Evolutionary conservation across 64 coral and sea anemone species (phyloP), one percentile per base, ranked within the genome.

Genomic region (Montipora capricornis): DNA sequence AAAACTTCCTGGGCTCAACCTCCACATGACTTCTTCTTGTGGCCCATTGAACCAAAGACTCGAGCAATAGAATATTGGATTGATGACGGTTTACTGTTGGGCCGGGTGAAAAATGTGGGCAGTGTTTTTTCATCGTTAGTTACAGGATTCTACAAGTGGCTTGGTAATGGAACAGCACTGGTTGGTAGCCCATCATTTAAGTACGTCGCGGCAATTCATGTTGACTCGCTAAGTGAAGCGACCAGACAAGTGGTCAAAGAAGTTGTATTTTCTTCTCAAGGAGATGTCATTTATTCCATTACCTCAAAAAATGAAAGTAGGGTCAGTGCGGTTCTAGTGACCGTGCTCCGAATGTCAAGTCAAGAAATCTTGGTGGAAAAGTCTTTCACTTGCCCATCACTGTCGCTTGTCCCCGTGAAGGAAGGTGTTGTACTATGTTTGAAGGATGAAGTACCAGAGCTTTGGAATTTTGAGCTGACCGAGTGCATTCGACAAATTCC

Each of bases 261-360:
- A 37, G 14, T 83, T 64, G 24, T 67, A 7, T 45, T 83, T 67
- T 83, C 81, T 19, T 4, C 6, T 19, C 44, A 67, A 6, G 81
- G 26, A 26, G 26, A 66, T 83, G 8, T 57, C 14, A 46, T 83
- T 47, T 82, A 82, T 64, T 61, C 80, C 4, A 82, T 82, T 44
- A 46, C 4, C 15, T 66, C 2, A 37, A 37, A 37, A 66, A 10
- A 17, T 37, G 52, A 55, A 55, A 55, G 10, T 66, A 17, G 61
- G 0, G 29, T 37, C 29, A 37, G 29, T 37, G 12, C 15, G 10
- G 61, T 66, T 66, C 3, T 1, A 26, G 22, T 81, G 7, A 81
- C 52, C 26, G 53, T 60, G 0, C 44, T 2, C 9, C 58, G 53
- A 81, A 60, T 81, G 22, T 64, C 80, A 12, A 67, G 53, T 66